phyloP scores from a whole-genome alignment of 2,888 invertebrate genomes.

The Cheilosia vernalis region DNA sequence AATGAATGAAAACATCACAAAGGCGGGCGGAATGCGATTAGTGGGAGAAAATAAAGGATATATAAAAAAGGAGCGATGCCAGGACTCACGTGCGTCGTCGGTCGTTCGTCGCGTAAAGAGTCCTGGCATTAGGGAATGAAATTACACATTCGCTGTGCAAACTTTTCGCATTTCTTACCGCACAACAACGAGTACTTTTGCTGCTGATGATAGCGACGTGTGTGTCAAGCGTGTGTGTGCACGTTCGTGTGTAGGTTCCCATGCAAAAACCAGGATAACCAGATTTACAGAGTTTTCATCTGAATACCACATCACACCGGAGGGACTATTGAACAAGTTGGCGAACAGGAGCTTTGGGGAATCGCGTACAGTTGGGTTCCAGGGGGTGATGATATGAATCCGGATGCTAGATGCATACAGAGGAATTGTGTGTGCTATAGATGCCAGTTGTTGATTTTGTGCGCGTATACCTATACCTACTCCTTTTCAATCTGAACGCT shows the following conservation, averaged over 20 bases:
- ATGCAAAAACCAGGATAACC: constrained; percentile 74
- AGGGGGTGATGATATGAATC: constrained; percentile 38
- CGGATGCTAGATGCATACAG: constrained; percentile 66
- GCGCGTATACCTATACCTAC: constrained; percentile 48
- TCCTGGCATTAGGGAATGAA: constrained; percentile 61
- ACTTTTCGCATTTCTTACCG: constrained; percentile 75
- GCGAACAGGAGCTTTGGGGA: constrained; percentile 69
- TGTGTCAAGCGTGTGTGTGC: constrained; percentile 48
- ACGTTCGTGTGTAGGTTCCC: constrained; percentile 45
- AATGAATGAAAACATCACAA: constrained; percentile 74
- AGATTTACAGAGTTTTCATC: constrained; percentile 74
- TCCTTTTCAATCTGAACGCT: constrained; percentile 63
- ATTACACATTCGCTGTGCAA: constrained; percentile 75
- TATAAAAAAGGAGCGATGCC: constrained; percentile 35
- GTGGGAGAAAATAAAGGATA: constrained; percentile 63
- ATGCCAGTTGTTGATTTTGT: constrained; percentile 66
- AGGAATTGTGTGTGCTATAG: constrained; percentile 33
- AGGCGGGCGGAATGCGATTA: constrained; percentile 74
- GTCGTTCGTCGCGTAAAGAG: constrained; percentile 39
- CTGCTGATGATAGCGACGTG: constrained; percentile 52
- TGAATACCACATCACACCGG: constrained; percentile 67
- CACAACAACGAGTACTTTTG: constrained; percentile 68
- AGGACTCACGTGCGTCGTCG: constrained; percentile 68
- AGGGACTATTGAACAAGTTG: constrained; percentile 74
- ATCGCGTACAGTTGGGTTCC: constrained; percentile 14